Base-by-base conservation (phyloP, 2,888 invertebrate genomes). In the Macrosiphum euphorbiae region DNA sequence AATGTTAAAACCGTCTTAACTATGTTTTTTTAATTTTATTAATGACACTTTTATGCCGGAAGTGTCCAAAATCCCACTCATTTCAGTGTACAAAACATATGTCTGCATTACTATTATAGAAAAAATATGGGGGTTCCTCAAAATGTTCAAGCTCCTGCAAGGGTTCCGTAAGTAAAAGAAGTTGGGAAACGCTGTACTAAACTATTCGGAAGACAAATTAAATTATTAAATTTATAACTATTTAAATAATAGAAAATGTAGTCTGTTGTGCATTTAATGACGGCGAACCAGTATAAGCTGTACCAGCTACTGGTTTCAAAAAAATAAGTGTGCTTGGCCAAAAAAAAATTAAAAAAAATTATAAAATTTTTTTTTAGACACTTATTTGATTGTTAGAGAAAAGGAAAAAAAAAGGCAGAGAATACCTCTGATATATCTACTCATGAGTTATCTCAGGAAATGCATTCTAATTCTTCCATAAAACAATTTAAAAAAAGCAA, bases 71-170 rank as follows among this genome's bases (percentile, higher is more conserved):
- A 88, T 55, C 35, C 52, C 35, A 88, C 88, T 88, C 52, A 88
- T 88, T 88, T 88, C 3, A 52, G 88, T 88, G 35, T 88, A 88
- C 88, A 90, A 90, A 90, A 90, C n/a, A 90, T 78, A 90, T 78
- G 55, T n/a, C n/a, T 89, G 89, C 61, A 61, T 89, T 89, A 89
- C 61, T 90, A 24, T 67, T 78, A 50, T 90, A 67, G 90, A 67
- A 90, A 87, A 87, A 52, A 87, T n/a, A 52, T 52, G 13, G 50
- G 87, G 87, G n/a, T 35, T 87, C n/a, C 52, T 13, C 87, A 52
- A 52, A n/a, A 87, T 52, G 87, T 87, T 52, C 50, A 52, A 52
- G 52, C n/a, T 87, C 20, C 52, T 87, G 35, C 16, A 52, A n/a
- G 16, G 52, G 52, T 87, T 87, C 52, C 52, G 87, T n/a, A 7